Percentiles rank a stretch among this genome's conserved stretches.
phyloP scores from a whole-genome alignment of 2,797 vertebrate species.

The Helarctos malayanus region DNA sequence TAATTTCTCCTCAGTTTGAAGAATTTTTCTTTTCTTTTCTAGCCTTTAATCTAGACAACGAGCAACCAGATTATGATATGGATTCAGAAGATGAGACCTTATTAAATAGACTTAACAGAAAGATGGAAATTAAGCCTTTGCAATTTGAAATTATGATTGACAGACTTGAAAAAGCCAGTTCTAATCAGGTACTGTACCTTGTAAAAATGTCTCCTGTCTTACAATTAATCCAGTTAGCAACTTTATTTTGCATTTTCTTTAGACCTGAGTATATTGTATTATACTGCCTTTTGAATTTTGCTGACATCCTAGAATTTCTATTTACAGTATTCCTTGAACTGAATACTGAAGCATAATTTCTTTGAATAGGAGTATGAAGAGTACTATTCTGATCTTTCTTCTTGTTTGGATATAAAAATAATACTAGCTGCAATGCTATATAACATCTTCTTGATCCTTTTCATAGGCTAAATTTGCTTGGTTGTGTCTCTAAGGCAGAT shows the following conservation, averaged over 20 bases:
- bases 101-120: constrained; percentile 95
- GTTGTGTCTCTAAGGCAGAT: neutral
- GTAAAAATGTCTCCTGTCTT: constrained; percentile 64
- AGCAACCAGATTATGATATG: constrained; percentile 97
- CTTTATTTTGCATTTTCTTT: constrained; percentile 43
- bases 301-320: constrained; percentile 40
- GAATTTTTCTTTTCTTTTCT: constrained; percentile 79
- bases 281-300: constrained; percentile 59
- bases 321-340: constrained; percentile 46
- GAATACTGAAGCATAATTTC: constrained; percentile 49
- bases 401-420: constrained; percentile 37
- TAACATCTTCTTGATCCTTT: constrained; percentile 32
- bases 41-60: constrained; percentile 95
- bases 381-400: constrained; percentile 27
- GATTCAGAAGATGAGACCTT: constrained; percentile 97
- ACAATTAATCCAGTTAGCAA: neutral
- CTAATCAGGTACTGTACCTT: constrained; percentile 93
- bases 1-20: constrained; percentile 77
- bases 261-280: constrained; percentile 15
- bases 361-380: constrained; percentile 27
- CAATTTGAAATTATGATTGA: constrained; percentile 98
- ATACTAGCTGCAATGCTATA: constrained; percentile 4
- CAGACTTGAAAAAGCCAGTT: constrained; percentile 96
- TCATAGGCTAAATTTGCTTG: constrained; percentile 54
- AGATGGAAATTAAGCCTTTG: constrained; percentile 96